A percentile compares a stretch with the other conserved stretches of the same genome.
Conservation (phyloP, 2,797 vertebrate genomes). For the Enteromius anoplus region DNA sequence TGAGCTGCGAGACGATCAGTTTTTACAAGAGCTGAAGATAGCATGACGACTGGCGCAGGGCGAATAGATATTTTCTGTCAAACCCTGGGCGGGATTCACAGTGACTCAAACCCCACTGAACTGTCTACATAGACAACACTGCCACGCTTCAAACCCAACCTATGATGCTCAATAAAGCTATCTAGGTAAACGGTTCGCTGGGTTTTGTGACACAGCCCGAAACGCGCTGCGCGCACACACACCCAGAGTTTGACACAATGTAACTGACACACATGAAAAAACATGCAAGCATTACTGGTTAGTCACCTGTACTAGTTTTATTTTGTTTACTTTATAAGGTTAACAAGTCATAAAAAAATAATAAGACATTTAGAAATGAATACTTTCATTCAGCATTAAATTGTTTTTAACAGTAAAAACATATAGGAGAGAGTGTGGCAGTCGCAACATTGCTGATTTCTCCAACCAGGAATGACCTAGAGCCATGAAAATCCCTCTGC, state of each 20-base stretch:
- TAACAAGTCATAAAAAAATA: too few species aligned
- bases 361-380: too few species aligned
- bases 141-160: not conserved
- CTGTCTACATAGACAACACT: not conserved
- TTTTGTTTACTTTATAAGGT: too few species aligned
- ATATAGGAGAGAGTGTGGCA: too few species aligned
- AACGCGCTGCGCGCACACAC: not conserved
- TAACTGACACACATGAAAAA: not conserved
- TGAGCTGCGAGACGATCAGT: not conserved
- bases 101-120: not conserved
- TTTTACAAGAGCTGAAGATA: not conserved
- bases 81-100: not conserved
- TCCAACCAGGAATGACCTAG: too few species aligned
- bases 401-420: not conserved
- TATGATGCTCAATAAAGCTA: not conserved
- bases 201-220: not conserved
- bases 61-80: not conserved
- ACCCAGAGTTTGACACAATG: not conserved
- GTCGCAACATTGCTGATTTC: too few species aligned
- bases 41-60: not conserved
- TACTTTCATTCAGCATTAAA: not conserved
- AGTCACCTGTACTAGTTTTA: not conserved
- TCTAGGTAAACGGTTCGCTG: not conserved
- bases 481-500: too few species aligned
- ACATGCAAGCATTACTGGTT: not conserved